Conservation (phyloP, 2,797 vertebrate genomes). For the Bradypodion pumilum region DNA sequence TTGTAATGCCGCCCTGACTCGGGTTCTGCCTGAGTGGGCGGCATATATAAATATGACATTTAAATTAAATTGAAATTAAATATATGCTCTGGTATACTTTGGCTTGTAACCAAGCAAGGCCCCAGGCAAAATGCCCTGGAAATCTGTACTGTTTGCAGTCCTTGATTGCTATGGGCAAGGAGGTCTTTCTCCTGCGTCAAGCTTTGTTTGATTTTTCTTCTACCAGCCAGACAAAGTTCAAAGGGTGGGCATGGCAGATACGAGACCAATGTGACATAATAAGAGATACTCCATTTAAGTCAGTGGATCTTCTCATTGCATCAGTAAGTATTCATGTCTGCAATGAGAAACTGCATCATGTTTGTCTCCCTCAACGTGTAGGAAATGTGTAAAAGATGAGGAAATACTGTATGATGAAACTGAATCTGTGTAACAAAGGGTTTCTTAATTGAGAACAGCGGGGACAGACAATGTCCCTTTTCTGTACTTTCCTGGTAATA, state of each 20-base stretch:
- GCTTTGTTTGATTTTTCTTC: constrained; percentile 32
- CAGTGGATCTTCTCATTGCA: constrained; percentile 22
- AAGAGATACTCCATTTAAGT: neutral
- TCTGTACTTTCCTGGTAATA: neutral
- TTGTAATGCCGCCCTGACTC: no score
- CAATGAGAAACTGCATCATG: neutral
- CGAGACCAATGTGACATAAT: neutral
- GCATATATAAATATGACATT: no score
- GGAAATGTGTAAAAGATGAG: neutral
- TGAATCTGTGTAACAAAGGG: neutral
- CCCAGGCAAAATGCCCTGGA: constrained; percentile 51
- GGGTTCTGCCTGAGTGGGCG: no score
- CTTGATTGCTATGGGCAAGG: constrained; percentile 41
- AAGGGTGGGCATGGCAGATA: neutral
- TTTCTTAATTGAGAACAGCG: neutral
- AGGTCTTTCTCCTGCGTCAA: constrained; percentile 43
- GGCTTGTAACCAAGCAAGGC: constrained; percentile 38
- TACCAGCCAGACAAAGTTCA: constrained; percentile 15
- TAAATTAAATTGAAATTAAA: no score
- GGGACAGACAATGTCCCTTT: neutral
- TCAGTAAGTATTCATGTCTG: neutral
- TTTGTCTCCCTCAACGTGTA: neutral
- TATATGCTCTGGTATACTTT: constrained; percentile 20
- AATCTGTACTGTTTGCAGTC: constrained; percentile 32
- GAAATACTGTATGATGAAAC: neutral